Conservation (phyloP, 2,888 invertebrate genomes). For the Rhorus exstirpatorius region DNA sequence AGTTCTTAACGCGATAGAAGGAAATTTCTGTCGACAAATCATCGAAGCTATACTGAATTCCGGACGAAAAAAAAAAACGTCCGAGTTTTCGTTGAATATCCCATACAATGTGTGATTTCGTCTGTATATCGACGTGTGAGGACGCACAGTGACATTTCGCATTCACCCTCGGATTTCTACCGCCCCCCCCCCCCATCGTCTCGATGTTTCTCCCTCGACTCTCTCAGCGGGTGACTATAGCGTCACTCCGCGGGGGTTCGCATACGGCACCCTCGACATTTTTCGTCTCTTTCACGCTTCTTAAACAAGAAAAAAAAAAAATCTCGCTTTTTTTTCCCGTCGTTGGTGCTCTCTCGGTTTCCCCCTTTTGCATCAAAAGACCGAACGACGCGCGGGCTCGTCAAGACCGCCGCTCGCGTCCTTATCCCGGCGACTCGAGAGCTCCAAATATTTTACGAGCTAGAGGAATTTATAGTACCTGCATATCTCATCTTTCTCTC, state of each 20-base stretch:
- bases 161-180: conserved; percentile 52
- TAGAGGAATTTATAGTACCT: conserved; percentile 46
- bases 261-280: conserved; percentile 36
- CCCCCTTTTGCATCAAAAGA: conserved; percentile 71
- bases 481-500: conserved; percentile 15
- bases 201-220: conserved; percentile 54
- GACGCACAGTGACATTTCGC: conserved; percentile 35
- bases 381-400: conserved; percentile 62
- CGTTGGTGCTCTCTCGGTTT: conserved; percentile 48
- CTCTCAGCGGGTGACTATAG: conserved; percentile 52
- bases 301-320: conserved; percentile 29
- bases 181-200: too few species aligned
- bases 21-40: too few species aligned
- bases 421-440: conserved; percentile 43
- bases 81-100: conserved; percentile 1
- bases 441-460: conserved; percentile 66
- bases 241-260: conserved; percentile 66
- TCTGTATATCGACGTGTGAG: conserved; percentile 25
- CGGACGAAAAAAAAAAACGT: neutral
- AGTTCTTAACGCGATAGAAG: too few species aligned
- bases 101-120: conserved; percentile 3
- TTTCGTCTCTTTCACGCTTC: conserved; percentile 51
- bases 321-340: conserved; percentile 58
- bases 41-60: neutral
- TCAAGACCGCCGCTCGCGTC: conserved; percentile 40